Base-by-base conservation (phyloP, 2,797 vertebrate species). In the Syndactyla subalaris region DNA sequence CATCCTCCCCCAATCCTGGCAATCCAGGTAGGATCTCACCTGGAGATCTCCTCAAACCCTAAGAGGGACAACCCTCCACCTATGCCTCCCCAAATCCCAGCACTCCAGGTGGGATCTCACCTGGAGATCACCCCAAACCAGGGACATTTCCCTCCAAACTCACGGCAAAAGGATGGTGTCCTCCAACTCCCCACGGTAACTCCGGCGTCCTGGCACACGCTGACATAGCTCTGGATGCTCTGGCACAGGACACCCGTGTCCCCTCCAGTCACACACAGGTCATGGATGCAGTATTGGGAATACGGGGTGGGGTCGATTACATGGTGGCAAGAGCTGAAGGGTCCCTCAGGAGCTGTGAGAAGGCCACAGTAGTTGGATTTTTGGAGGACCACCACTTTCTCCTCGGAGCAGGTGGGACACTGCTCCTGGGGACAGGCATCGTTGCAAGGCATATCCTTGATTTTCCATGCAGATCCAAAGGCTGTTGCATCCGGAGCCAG, bases 271-370 rank as follows among this genome's bases (percentile, higher is more conserved):
- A 98, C 95, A 93, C 99, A 99, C 65, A 85, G 95, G 48, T 99
- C 98, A 2, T 97, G 98, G 80, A 98, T 89, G 8, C 99, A 99
- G 83, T 98, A 94, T 1, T 97, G 97, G 73, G 98, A 48, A 41
- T 97, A 98, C 0, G 88, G 85, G 36, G 89, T 39, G 0, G 98
- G 98, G 83, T 98, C 84, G 9, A 99, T 55, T 5, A 14, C 41
- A 8, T 6, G 15, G 52, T 98, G 98, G 94, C 98, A 99, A 12
- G 98, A 97, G 52, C 57, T 96, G 92, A 99, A 99, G 21, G 99
- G 98, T 9, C 99, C 99, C 2, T 81, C 5, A 0, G 97, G 91
- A 73, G 97, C 95, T 1, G 36, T 83, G 12, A 99, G 98, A 77
- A 98, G 76, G 21, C 98, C 98, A 27, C 99, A 99, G 63, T 98